Evolutionary conservation across 64 coral and sea anemone genomes (phyloP).

Genomic region (Platygyra sinensis): DNA sequence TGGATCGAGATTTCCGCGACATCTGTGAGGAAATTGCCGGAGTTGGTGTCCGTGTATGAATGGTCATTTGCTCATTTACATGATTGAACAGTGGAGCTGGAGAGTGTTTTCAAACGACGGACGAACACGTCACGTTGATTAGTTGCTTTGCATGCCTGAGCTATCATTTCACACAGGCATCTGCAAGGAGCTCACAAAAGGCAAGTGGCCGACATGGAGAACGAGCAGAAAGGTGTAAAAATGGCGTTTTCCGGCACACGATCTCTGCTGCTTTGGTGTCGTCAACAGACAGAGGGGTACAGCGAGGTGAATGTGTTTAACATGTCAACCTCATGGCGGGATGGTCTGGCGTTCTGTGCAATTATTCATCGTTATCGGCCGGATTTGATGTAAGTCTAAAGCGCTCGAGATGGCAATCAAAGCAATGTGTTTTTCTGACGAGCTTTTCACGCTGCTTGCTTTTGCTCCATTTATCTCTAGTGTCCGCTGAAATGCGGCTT

Average conservation of each 20-base stretch:
- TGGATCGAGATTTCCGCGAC: not conserved
- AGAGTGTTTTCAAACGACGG: not conserved
- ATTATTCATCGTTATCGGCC: conserved; percentile 87
- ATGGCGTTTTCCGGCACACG: conserved; percentile 46
- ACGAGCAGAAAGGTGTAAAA: conserved; percentile 22
- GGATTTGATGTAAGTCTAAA: conserved; percentile 79
- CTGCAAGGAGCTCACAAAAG: not conserved
- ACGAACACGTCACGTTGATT: not conserved
- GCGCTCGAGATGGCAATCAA: not conserved
- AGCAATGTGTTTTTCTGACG: not conserved
- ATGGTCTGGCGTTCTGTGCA: conserved; percentile 91
- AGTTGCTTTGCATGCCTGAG: conserved; percentile 25
- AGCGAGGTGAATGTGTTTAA: conserved; percentile 79
- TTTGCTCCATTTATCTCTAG: conserved; percentile 33
- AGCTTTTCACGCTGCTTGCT: conserved; percentile 52
- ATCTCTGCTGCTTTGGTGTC: conserved; percentile 77
- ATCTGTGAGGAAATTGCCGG: not conserved
- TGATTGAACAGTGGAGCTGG: not conserved
- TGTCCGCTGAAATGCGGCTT: conserved; percentile 38
- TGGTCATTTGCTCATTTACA: conserved; percentile 9
- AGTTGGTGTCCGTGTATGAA: not conserved
- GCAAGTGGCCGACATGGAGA: not conserved
- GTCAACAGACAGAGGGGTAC: conserved; percentile 85
- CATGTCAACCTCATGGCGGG: conserved; percentile 88
- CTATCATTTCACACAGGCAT: not conserved